A percentile compares a stretch with the other conserved stretches of the same genome.
phyloP scores from a whole-genome alignment of 2,888 invertebrate species.

The Heliothis peltigera region DNA sequence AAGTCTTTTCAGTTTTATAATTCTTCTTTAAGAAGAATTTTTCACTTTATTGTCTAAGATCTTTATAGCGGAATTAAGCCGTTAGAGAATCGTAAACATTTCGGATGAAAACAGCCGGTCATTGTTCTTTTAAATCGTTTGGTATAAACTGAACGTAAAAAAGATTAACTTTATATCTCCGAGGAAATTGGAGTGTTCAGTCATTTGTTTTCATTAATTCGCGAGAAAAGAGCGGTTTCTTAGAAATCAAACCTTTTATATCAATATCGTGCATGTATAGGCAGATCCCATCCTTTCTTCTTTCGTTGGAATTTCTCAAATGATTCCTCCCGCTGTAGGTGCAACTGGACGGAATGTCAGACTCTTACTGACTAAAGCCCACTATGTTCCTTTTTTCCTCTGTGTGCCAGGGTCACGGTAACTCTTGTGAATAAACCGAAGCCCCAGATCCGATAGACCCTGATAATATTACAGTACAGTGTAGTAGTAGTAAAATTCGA shows the following conservation, averaged over 20 bases:
- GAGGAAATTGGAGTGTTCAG: conserved; percentile 34
- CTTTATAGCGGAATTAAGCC: conserved; percentile 46
- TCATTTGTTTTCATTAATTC: conserved; percentile 10
- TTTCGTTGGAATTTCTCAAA: no score
- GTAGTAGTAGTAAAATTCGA: no score
- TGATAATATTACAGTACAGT: no score
- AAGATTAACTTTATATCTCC: conserved; percentile 39
- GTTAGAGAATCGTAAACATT: conserved; percentile 56
- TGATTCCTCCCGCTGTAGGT: no score
- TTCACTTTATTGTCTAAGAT: conserved; percentile 42
- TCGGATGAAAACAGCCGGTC: conserved; percentile 34
- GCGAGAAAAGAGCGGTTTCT: background rate
- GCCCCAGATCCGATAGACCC: no score
- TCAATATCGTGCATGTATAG: background rate
- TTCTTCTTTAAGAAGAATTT: conserved; percentile 21
- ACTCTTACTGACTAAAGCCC: no score
- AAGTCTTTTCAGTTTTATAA: conserved; percentile 11
- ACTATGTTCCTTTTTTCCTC: no score
- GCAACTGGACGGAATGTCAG: no score
- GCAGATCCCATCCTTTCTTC: no score
- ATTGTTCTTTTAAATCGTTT: conserved; percentile 40
- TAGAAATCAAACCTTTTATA: background rate
- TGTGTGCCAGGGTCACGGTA: no score
- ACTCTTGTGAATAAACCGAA: no score
- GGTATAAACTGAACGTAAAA: conserved; percentile 43